phyloP scores from a whole-genome alignment of 2,888 invertebrate genomes.

The Gordius sp. region DNA sequence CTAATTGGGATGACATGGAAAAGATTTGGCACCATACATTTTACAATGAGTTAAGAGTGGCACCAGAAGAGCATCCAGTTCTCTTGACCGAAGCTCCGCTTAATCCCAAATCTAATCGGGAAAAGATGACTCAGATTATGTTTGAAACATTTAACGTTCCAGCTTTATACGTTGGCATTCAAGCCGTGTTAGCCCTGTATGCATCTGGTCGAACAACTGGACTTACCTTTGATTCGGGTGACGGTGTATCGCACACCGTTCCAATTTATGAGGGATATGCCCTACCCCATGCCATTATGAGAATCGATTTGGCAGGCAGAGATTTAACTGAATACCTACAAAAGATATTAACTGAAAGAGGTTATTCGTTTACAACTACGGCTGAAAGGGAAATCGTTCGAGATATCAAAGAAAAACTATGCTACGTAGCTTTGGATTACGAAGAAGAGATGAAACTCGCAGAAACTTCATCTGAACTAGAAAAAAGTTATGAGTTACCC shows the following conservation, averaged over 20 bases:
- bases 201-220: not conserved
- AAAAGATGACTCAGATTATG: slow-evolving; percentile 14
- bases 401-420: slow-evolving; percentile 9
- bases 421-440: slow-evolving; percentile 7
- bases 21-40: slow-evolving; percentile 7
- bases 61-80: slow-evolving; percentile 2
- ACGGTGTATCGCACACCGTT: not conserved
- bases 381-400: not conserved
- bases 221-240: not conserved
- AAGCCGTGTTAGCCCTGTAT: not conserved
- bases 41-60: slow-evolving; percentile 2
- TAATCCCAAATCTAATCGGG: not conserved
- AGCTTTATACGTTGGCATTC: slow-evolving; percentile 8
- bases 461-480: slow-evolving; percentile 3
- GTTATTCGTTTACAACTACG: not conserved
- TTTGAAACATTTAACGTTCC: not conserved
- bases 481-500: slow-evolving; percentile 14
- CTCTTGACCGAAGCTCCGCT: slow-evolving; percentile 11
- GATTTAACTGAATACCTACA: slow-evolving; percentile 8
- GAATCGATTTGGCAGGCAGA: slow-evolving; percentile 9
- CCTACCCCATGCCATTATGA: slow-evolving; percentile 11
- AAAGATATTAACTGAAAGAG: slow-evolving; percentile 6
- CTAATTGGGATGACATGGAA: slow-evolving; percentile 8
- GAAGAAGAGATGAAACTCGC: slow-evolving; percentile 1
- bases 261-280: slow-evolving; percentile 11